These are phyloP conservation scores for Butorides virescens DNA, from an alignment of 2,113 vertebrate genomes.

Conservation along the genomic window DNA sequence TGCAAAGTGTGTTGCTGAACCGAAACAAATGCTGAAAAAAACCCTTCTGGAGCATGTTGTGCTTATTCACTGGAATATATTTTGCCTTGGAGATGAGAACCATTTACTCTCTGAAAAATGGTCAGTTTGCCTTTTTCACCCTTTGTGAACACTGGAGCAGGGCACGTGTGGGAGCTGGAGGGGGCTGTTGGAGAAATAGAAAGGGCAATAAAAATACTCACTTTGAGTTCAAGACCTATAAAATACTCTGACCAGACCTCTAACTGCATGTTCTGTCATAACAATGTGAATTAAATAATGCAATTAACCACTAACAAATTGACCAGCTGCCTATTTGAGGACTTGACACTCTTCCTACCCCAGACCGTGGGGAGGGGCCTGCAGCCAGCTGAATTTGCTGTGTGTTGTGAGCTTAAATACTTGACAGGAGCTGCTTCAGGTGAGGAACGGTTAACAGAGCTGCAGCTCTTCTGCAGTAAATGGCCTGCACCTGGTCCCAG, in stretches of 20 bases:
- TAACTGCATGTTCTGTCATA: background rate
- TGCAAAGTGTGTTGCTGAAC: background rate
- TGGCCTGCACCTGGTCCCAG: background rate
- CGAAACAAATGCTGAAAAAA: background rate
- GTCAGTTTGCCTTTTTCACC: conserved; percentile 13
- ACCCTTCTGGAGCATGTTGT: conserved; percentile 21
- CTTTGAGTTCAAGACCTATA: conserved; percentile 13
- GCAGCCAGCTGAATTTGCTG: background rate
- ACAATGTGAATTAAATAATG: conserved; percentile 1
- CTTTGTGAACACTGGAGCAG: background rate
- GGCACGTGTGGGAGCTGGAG: background rate
- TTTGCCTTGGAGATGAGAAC: conserved; percentile 41
- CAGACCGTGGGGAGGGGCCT: background rate
- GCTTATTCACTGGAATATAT: conserved; percentile 34
- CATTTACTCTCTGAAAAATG: conserved; percentile 1
- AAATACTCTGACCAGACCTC: background rate
- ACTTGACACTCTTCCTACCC: background rate
- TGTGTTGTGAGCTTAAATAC: background rate
- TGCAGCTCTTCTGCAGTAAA: background rate
- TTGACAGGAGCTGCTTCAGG: background rate
- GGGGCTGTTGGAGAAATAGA: background rate
- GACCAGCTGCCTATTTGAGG: background rate
- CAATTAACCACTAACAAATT: conserved; percentile 8
- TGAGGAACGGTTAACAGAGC: background rate
- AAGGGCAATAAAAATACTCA: background rate